Conservation (phyloP, 2,888 invertebrate genomes). For the Ophioninae sp. region DNA sequence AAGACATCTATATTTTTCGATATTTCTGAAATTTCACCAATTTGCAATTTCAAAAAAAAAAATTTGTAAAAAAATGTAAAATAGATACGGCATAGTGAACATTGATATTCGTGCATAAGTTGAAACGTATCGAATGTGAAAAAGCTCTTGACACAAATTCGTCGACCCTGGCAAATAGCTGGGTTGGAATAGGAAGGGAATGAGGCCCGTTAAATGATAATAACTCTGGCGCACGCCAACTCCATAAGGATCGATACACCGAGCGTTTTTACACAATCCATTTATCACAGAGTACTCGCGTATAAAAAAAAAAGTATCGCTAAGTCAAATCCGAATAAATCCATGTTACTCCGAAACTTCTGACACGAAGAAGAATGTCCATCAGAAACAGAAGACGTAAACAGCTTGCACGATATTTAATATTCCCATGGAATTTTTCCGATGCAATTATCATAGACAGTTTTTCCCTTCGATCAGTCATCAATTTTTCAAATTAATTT, state of each 20-base stretch:
- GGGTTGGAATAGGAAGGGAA: conserved; percentile 70
- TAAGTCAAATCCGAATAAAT: conserved; percentile 2
- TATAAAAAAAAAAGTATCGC: neutral
- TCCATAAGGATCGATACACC: conserved; percentile 69
- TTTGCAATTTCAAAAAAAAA: neutral
- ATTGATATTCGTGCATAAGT: conserved; percentile 21
- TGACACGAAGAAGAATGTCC: neutral
- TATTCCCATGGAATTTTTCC: neutral
- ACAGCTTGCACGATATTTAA: neutral
- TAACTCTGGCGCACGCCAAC: conserved; percentile 74
- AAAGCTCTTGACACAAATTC: conserved; percentile 77
- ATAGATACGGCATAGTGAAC: conserved; percentile 12
- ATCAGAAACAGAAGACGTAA: neutral
- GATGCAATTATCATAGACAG: neutral
- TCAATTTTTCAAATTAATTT: too few relatives aligned
- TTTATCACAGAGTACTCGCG: conserved; percentile 3
- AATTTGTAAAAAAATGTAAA: neutral
- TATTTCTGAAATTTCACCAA: too few relatives aligned
- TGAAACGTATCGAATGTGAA: conserved; percentile 39
- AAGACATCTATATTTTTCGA: too few relatives aligned
- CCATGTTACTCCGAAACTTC: neutral
- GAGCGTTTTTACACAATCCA: conserved; percentile 54
- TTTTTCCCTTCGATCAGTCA: neutral
- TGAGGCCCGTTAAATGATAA: conserved; percentile 69
- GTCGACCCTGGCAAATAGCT: conserved; percentile 72